Conservation (phyloP, 2,888 invertebrate genomes). For the Hofmannophila pseudospretella region DNA sequence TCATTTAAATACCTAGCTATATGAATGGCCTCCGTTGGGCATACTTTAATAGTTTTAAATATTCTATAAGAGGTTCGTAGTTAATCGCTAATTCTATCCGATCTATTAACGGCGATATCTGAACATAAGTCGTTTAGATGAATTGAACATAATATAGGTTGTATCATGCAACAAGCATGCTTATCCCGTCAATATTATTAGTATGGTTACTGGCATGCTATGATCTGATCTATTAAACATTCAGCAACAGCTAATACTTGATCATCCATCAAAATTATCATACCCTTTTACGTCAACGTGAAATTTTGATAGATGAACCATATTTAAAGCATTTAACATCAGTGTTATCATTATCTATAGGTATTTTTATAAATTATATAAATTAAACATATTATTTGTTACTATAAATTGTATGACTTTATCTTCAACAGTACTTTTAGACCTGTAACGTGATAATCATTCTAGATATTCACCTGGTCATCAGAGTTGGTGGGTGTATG, state of each 20-base stretch:
- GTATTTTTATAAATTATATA: neutral
- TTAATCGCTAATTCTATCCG: too few relatives aligned
- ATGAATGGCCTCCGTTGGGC: too few relatives aligned
- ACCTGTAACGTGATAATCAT: slow-evolving; percentile 6
- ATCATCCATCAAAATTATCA: slow-evolving; percentile 4
- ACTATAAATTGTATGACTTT: neutral
- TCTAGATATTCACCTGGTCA: slow-evolving; percentile 70
- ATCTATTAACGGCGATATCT: slow-evolving; percentile 17
- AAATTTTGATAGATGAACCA: slow-evolving; percentile 7
- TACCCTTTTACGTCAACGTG: too few relatives aligned
- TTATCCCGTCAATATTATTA: slow-evolving; percentile 33
- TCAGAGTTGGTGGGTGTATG: slow-evolving; percentile 69
- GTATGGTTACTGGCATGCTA: slow-evolving; percentile 46
- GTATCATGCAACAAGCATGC: slow-evolving; percentile 65
- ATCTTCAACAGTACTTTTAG: neutral
- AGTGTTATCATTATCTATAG: neutral
- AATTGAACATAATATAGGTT: slow-evolving; percentile 23
- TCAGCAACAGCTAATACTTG: slow-evolving; percentile 6
- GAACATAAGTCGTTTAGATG: slow-evolving; percentile 21
- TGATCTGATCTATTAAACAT: slow-evolving; percentile 9
- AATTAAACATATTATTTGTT: neutral
- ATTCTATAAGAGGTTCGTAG: too few relatives aligned
- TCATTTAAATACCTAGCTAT: too few relatives aligned
- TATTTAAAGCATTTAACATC: slow-evolving; percentile 5
- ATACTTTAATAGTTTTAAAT: too few relatives aligned